Evolutionary conservation across 2,888 invertebrate species (phyloP).

Genomic region (Drosophila leonis): DNA sequence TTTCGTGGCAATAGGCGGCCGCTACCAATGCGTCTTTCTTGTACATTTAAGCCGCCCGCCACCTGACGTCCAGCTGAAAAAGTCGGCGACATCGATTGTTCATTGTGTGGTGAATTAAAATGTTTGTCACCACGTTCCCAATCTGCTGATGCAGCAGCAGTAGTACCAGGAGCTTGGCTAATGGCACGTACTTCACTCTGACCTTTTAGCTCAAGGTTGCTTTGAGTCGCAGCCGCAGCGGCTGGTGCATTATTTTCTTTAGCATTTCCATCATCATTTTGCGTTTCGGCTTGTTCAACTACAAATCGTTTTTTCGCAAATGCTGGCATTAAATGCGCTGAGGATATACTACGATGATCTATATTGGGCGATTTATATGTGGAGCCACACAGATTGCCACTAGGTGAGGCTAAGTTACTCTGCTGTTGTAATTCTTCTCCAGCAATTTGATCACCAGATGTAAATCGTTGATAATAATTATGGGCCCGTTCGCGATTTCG

Average conservation of each 20-base stretch:
- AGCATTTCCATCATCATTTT: conserved; percentile 33
- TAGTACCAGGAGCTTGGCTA: neutral
- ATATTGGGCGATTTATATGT: conserved; percentile 68
- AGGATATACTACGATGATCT: conserved; percentile 84
- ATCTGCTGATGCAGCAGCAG: conserved; percentile 7
- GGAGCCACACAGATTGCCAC: conserved; percentile 19
- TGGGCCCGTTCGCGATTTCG: conserved; percentile 62
- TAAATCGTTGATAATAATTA: conserved; percentile 69
- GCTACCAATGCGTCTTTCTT: conserved; percentile 91
- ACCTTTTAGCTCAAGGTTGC: neutral
- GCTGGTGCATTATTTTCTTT: neutral
- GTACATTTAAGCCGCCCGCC: conserved; percentile 30
- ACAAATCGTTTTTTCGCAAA: conserved; percentile 83
- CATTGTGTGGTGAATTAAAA: conserved; percentile 23
- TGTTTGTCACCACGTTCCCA: conserved; percentile 48
- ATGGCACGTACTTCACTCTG: neutral
- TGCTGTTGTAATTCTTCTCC: conserved; percentile 14
- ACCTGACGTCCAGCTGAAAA: conserved; percentile 41
- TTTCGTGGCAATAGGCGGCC: conserved; percentile 90
- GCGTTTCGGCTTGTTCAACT: conserved; percentile 38
- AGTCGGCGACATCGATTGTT: conserved; percentile 59
- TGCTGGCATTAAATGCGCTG: conserved; percentile 85
- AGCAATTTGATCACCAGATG: conserved; percentile 41
- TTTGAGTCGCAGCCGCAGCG: neutral
- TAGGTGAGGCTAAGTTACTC: neutral